phyloP scores from a whole-genome alignment of 2,797 vertebrate species.

The Alosa sapidissima region DNA sequence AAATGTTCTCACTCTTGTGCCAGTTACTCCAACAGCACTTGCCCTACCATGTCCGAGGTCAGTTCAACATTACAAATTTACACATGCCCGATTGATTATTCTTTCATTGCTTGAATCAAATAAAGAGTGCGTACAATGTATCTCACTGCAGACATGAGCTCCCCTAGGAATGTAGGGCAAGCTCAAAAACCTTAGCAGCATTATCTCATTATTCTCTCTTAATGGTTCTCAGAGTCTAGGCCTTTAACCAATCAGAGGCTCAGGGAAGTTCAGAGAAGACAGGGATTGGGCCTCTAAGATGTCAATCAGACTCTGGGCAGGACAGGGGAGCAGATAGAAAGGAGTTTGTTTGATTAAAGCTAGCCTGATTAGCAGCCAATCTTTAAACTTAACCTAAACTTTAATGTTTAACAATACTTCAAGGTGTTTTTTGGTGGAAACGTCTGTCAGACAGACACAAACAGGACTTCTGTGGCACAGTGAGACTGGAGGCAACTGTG shows the following conservation, averaged over 20 bases:
- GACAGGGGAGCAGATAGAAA: background rate
- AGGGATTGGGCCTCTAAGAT: background rate
- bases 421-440: background rate
- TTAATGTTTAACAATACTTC: background rate
- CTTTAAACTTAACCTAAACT: background rate
- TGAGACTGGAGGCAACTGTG: background rate
- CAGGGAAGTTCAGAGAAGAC: background rate
- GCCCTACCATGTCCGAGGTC: background rate
- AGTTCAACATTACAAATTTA: background rate
- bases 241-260: background rate
- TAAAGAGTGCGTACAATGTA: background rate
- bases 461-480: background rate
- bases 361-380: background rate
- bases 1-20: background rate
- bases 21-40: background rate
- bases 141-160: background rate
- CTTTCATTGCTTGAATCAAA: background rate
- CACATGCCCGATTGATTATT: background rate
- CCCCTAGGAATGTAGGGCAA: background rate
- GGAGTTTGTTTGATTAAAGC: background rate
- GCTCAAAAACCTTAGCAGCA: background rate
- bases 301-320: background rate
- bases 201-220: background rate
- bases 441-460: background rate
- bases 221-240: slow-evolving; percentile 6